Conservation (phyloP, 2,797 vertebrate genomes). For the Zenarchopterus dispar region DNA sequence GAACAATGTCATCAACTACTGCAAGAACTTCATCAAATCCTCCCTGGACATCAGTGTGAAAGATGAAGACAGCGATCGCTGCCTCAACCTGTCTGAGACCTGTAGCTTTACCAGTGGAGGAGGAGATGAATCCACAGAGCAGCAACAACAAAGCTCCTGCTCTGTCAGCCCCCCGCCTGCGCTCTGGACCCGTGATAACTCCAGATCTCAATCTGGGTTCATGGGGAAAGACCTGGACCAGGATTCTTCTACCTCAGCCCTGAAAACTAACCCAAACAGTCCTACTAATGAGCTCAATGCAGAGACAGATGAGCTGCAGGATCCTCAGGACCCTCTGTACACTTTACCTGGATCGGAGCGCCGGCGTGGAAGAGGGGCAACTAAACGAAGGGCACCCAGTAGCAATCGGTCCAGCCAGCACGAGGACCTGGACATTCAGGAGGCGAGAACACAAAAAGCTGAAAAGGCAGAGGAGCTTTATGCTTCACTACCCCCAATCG, state of each 20-base stretch:
- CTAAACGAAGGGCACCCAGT: slow-evolving; percentile 71
- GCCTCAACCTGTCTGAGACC: slow-evolving; percentile 76
- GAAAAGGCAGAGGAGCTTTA: slow-evolving; percentile 88
- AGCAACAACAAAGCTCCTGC: slow-evolving; percentile 78
- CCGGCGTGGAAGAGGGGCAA: slow-evolving; percentile 65
- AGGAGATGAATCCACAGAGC: slow-evolving; percentile 71
- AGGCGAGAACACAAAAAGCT: slow-evolving; percentile 80
- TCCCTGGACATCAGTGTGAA: slow-evolving; percentile 93
- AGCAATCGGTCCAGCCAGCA: slow-evolving; percentile 67
- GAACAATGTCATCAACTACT: slow-evolving; percentile 95
- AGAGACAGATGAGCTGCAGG: slow-evolving; percentile 71
- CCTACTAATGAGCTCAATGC: slow-evolving; percentile 57
- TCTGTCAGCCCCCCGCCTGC: slow-evolving; percentile 79
- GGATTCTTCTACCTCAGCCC: slow-evolving; percentile 38
- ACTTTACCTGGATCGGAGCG: slow-evolving; percentile 71
- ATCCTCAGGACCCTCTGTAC: slow-evolving; percentile 75
- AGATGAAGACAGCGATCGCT: slow-evolving; percentile 79
- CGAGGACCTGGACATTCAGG: slow-evolving; percentile 77
- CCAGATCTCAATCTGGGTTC: slow-evolving; percentile 71
- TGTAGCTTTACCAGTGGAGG: slow-evolving; percentile 71
- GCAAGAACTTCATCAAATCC: slow-evolving; percentile 97
- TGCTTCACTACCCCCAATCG: slow-evolving; percentile 82
- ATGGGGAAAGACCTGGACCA: slow-evolving; percentile 70
- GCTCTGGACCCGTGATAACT: slow-evolving; percentile 84
- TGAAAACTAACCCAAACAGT: slow-evolving; percentile 68